Conservation (phyloP, 2,797 vertebrate genomes). For the Neomorphus geoffroyi region DNA sequence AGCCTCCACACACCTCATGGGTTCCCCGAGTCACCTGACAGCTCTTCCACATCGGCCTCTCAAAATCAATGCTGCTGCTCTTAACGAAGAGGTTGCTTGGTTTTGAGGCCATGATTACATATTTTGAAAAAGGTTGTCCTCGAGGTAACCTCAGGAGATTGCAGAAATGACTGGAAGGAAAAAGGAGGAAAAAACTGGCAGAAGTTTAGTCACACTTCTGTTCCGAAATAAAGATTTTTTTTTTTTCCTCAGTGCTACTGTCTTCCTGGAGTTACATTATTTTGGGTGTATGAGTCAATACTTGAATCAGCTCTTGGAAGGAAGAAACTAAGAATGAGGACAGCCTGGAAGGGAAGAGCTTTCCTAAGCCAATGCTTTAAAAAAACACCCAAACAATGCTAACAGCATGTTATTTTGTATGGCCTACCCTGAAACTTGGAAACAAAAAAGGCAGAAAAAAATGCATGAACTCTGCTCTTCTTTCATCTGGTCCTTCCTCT, state of each 20-base stretch:
- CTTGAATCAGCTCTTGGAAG: not conserved
- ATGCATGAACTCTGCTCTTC: not conserved
- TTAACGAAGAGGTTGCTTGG: not conserved
- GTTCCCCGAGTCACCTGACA: not conserved
- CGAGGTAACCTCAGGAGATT: not conserved
- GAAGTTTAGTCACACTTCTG: not conserved
- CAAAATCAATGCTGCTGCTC: not conserved
- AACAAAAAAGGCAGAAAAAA: not conserved
- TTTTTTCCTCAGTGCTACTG: not conserved
- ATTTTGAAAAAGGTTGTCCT: not conserved
- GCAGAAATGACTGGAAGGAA: not conserved
- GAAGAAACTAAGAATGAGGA: constrained; percentile 1
- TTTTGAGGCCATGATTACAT: not conserved
- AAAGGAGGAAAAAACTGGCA: not conserved
- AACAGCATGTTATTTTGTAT: not conserved
- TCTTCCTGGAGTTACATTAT: not conserved
- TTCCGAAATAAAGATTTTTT: not conserved
- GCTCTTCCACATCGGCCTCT: not conserved
- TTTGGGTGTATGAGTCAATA: constrained; percentile 18
- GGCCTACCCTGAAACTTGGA: not conserved
- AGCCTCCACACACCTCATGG: rapidly evolving
- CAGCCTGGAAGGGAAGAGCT: not conserved
- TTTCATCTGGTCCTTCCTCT: not conserved
- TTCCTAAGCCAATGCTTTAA: not conserved
- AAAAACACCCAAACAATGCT: not conserved